Evolutionary conservation across 2,797 vertebrate species (phyloP).

Genomic region (Ptychobarbus kaznakovi): DNA sequence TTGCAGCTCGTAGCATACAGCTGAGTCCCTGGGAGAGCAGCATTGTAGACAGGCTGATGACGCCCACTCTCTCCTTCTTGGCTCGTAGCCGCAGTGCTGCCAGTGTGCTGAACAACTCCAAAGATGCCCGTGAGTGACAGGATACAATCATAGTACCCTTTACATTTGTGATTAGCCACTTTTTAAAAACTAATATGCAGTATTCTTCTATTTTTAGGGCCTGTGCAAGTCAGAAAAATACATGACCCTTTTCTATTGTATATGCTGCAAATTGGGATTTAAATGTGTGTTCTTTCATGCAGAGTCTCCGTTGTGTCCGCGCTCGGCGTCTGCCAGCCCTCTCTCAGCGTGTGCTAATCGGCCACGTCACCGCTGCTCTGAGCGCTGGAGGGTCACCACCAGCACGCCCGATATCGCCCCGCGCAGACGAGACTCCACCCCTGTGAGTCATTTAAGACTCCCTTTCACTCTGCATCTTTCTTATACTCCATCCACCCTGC

Average conservation of each 20-base stretch:
- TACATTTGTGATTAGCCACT: background rate
- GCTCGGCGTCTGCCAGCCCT: constrained; percentile 92
- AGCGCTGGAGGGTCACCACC: constrained; percentile 84
- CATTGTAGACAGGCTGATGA: constrained; percentile 97
- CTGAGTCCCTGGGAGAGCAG: constrained; percentile 97
- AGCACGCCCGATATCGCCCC: constrained; percentile 87
- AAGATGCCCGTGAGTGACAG: constrained; percentile 86
- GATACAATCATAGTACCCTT: background rate
- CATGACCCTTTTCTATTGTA: background rate
- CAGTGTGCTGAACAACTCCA: constrained; percentile 86
- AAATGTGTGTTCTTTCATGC: constrained; percentile 5
- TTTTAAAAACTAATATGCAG: background rate
- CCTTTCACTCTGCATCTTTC: background rate
- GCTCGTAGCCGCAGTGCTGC: constrained; percentile 94
- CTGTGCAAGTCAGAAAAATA: background rate
- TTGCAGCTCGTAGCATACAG: constrained; percentile 86
- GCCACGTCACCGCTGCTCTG: constrained; percentile 86
- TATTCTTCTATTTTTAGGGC: background rate
- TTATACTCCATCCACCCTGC: background rate
- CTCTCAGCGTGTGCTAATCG: constrained; percentile 86
- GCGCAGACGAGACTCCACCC: constrained; percentile 82
- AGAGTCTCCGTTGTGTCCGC: constrained; percentile 89
- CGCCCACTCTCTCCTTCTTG: constrained; percentile 94
- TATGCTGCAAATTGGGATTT: background rate
- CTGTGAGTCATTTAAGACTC: constrained; percentile 74